Conservation (phyloP, 2,113 vertebrate genomes). For the Orthonyx spaldingii region DNA sequence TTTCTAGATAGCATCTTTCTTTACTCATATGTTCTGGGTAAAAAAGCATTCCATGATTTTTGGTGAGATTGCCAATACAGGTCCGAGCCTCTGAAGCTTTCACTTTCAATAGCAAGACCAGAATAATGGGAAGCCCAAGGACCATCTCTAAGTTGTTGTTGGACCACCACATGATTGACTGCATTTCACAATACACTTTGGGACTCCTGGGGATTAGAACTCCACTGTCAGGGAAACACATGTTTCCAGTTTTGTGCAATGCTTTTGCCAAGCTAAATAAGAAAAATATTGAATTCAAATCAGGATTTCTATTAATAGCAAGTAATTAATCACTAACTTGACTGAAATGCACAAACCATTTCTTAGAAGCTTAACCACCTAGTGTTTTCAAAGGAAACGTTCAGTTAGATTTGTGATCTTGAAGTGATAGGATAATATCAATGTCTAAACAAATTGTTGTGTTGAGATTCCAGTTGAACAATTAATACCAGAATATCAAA, state of each 20-base stretch:
- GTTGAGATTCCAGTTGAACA: background rate
- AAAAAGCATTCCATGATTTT: background rate
- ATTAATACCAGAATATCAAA: background rate
- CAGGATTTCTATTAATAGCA: background rate
- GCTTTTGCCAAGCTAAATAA: background rate
- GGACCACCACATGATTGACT: background rate
- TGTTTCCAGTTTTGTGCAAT: background rate
- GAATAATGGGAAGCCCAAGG: background rate
- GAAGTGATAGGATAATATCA: background rate
- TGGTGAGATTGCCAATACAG: background rate
- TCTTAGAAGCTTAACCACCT: background rate
- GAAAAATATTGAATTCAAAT: background rate
- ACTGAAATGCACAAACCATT: background rate
- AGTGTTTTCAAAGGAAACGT: background rate
- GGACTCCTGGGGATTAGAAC: background rate
- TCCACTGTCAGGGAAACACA: background rate
- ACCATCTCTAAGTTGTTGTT: background rate
- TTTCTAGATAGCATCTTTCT: background rate
- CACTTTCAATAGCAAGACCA: background rate
- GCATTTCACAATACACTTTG: background rate
- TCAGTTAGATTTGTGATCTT: background rate
- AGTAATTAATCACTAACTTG: background rate
- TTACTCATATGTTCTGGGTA: background rate
- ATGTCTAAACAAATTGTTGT: background rate
- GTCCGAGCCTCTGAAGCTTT: background rate